Base-by-base conservation (phyloP, 2,797 vertebrate genomes). In the Heliangelus exortis region DNA sequence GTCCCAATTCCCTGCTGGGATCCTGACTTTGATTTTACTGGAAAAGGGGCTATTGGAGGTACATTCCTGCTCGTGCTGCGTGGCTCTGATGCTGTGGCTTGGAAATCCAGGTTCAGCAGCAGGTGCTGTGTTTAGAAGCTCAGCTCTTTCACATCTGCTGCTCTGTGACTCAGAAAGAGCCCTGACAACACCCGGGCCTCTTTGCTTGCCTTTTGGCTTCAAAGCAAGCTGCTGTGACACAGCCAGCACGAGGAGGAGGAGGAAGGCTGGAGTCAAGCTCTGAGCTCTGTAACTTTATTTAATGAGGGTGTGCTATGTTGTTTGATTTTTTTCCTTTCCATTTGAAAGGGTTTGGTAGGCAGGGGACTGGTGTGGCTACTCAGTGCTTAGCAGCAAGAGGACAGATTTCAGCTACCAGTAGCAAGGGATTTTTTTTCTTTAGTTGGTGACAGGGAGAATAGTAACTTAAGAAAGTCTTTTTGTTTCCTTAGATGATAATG, bases 41-140 rank as follows among this genome's bases (percentile, higher is more conserved):
- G 26, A 7, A 48, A 25, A 87, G 48, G 53, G 29, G 31, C 50
- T 83, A 3, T 92, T 65, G 87, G 63, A 26, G 28, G 9, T 51
- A 36, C 18, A 28, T 18, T 57, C n/a, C 63, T 74, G 34, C 34
- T 25, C 63, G 45, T 62, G 62, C 63, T 86, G 1, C 31, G 10
- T 26, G 5, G 33, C 18, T 43, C 1, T 16, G 53, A 53, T 28
- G 48, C 31, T 62, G 14, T 28, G 61, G 19, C 45, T 90, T 61
- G 68, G 81, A 93, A 92, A 90, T 57, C 69, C 81, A 82, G 57
- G 90, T 71, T 84, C 71, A 59, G 84, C 74, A 84, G 93, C 81
- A 90, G 78, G 87, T 76, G 89, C 26, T 95, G 84, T 63, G 29
- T 78, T 87, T 73, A 69, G 78, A 69, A 79, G 55, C 81, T 59